Conservation (phyloP, 2,113 vertebrate species). For the Pseudorectes ferrugineus region DNA sequence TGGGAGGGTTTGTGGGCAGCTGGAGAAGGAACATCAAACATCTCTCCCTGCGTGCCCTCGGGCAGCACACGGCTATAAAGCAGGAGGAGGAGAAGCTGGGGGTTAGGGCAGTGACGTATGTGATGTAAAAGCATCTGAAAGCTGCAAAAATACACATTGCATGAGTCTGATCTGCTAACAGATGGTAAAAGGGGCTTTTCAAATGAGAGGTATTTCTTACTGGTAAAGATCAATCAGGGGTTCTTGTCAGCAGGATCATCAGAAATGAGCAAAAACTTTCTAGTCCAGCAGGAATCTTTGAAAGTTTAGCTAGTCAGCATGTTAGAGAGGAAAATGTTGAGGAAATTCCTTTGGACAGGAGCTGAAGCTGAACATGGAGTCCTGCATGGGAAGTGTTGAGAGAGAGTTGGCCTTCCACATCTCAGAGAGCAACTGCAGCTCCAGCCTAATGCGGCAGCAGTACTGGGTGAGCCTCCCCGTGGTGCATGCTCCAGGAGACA, state of each 20-base stretch:
- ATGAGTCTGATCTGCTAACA: not conserved
- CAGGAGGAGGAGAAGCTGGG: not conserved
- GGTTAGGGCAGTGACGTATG: accelerated
- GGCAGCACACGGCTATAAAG: accelerated
- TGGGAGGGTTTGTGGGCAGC: not conserved
- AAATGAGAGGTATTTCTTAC: not conserved
- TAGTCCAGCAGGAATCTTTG: not conserved
- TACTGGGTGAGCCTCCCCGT: accelerated
- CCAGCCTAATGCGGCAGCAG: accelerated
- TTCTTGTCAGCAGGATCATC: not conserved
- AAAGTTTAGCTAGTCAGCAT: not conserved
- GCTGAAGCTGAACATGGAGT: not conserved
- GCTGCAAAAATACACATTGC: not conserved
- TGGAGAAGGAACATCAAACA: not conserved
- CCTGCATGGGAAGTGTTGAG: not conserved
- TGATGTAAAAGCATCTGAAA: not conserved
- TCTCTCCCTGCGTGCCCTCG: not conserved
- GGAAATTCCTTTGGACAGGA: not conserved
- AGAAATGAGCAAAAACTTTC: not conserved
- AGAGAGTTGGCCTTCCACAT: accelerated
- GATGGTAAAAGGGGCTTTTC: not conserved
- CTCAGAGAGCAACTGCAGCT: accelerated
- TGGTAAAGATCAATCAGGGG: not conserved
- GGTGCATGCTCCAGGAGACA: not conserved
- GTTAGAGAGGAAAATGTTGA: not conserved